Conservation (phyloP, 2,888 invertebrate species). For the Troides aeacus region DNA sequence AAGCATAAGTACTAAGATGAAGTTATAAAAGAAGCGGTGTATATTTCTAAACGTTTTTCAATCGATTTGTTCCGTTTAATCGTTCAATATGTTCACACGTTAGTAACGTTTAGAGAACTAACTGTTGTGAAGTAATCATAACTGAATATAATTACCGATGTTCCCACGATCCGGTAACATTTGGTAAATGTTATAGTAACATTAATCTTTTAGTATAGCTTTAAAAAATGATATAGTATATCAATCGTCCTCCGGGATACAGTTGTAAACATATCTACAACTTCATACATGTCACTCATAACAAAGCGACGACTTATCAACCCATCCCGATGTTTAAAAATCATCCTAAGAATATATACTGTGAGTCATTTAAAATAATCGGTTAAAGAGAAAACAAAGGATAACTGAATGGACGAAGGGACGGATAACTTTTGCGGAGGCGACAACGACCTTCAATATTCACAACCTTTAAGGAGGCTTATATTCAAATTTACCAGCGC, state of each 20-base stretch:
- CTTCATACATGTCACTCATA: too few species aligned
- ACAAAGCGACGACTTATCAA: too few species aligned
- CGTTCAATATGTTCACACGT: background rate
- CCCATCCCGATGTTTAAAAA: too few species aligned
- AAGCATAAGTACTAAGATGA: background rate
- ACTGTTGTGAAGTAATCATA: background rate
- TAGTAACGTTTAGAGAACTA: background rate
- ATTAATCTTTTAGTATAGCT: too few species aligned
- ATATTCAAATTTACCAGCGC: constrained; percentile 26
- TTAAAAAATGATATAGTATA: too few species aligned
- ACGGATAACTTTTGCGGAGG: constrained; percentile 7
- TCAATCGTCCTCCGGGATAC: too few species aligned
- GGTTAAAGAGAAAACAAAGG: background rate
- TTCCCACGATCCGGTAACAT: background rate
- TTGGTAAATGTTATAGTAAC: too few species aligned
- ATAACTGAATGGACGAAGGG: constrained; percentile 4
- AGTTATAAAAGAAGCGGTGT: background rate
- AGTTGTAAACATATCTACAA: too few species aligned
- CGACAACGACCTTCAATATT: constrained; percentile 9
- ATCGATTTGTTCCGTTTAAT: background rate
- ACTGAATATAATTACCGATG: background rate
- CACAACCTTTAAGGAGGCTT: constrained; percentile 17
- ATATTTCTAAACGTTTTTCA: background rate
- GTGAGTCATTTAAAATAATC: background rate
- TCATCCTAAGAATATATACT: background rate